Evolutionary conservation across 2,888 invertebrate genomes (phyloP).

Genomic region (Graphium colonna): DNA sequence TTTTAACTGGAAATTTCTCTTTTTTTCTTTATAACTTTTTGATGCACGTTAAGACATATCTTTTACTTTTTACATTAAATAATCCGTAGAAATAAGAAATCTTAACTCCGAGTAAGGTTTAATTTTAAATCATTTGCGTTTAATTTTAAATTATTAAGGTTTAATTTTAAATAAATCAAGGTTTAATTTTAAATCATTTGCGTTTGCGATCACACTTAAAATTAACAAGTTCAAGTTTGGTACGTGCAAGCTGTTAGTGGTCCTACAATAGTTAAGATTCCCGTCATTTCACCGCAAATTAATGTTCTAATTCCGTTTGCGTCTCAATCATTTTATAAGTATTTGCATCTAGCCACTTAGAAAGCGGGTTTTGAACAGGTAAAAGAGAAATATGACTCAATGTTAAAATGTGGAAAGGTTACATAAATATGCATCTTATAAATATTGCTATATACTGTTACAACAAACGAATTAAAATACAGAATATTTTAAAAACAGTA

Average conservation of each 20-base stretch:
- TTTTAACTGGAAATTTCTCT: too few species aligned
- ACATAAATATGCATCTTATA: too few species aligned
- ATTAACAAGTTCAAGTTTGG: conserved; percentile 40
- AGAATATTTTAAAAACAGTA: too few species aligned
- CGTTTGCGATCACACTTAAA: conserved; percentile 24
- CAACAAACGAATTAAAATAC: too few species aligned
- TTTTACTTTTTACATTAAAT: not conserved
- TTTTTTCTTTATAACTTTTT: too few species aligned
- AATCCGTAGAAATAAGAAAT: too few species aligned
- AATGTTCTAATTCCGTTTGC: conserved; percentile 71
- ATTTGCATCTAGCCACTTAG: conserved; percentile 64
- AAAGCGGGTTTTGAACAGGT: conserved; percentile 48
- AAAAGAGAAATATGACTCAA: conserved; percentile 46
- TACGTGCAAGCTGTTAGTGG: conserved; percentile 52
- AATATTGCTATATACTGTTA: too few species aligned
- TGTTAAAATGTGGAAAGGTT: conserved; percentile 3
- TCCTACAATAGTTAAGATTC: conserved; percentile 79
- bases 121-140: too few species aligned
- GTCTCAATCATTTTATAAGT: conserved; percentile 68
- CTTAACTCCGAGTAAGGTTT: too few species aligned
- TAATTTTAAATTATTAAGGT: too few species aligned
- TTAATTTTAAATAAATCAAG: conserved; percentile 12
- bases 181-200: conserved; percentile 24
- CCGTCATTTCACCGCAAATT: conserved; percentile 76
- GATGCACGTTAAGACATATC: too few species aligned